Evolutionary conservation across 2,113 vertebrate species (phyloP).

Genomic region (Scopus umbretta): DNA sequence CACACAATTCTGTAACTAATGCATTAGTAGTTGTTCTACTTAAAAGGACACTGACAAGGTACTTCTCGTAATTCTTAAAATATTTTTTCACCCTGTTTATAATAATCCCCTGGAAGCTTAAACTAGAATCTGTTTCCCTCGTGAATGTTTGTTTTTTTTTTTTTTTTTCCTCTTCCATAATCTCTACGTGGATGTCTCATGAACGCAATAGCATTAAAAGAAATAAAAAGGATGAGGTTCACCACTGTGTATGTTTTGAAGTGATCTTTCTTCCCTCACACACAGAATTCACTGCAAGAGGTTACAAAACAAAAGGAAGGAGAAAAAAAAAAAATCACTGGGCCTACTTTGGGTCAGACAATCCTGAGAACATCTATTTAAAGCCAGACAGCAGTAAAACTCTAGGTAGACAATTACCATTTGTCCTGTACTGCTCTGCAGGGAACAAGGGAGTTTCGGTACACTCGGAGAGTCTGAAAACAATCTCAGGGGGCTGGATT

Average conservation of each 20-base stretch:
- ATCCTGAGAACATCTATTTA: not conserved
- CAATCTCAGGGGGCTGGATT: not conserved
- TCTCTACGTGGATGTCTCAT: not conserved
- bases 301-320: slow-evolving; percentile 28
- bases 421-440: slow-evolving; percentile 2
- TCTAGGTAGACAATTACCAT: not conserved
- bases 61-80: slow-evolving; percentile 23
- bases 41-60: slow-evolving; percentile 30
- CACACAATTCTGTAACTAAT: slow-evolving; percentile 22
- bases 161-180: not conserved
- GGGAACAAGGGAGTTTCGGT: not conserved
- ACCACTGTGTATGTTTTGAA: slow-evolving; percentile 16
- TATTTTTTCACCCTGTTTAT: slow-evolving; percentile 25
- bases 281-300: not conserved
- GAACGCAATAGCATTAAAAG: slow-evolving; percentile 14
- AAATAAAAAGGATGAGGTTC: not conserved
- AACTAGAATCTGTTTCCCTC: slow-evolving; percentile 20
- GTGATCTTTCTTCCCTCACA: not conserved
- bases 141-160: not conserved
- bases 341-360: not conserved
- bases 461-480: not conserved
- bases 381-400: slow-evolving; percentile 28
- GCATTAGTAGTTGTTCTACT: slow-evolving; percentile 26
- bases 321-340: not conserved
- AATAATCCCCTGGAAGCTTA: slow-evolving; percentile 35